These are phyloP conservation scores for Vipera ursinii DNA, from an alignment of 2,797 vertebrate genomes.

Conservation along the genomic window DNA sequence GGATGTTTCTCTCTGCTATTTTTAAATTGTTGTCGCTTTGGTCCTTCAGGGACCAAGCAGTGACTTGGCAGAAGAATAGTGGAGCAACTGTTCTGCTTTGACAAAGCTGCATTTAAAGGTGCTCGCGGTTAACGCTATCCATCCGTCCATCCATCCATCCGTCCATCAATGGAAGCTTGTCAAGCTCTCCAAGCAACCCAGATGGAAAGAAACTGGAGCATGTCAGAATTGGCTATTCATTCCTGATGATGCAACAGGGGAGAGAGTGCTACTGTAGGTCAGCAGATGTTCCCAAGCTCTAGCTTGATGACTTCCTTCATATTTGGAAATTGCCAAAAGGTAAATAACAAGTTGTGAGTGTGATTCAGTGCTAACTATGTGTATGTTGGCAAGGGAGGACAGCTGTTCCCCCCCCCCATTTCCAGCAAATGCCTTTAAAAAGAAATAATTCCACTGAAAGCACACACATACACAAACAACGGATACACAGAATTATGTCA, in stretches of 20 bases:
- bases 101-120: background rate
- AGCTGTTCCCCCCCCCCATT: background rate
- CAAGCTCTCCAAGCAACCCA: slow-evolving; percentile 5
- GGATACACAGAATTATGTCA: background rate
- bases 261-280: background rate
- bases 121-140: background rate
- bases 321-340: background rate
- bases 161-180: background rate
- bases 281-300: slow-evolving; percentile 21
- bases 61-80: background rate
- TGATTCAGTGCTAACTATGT: background rate
- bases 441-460: background rate
- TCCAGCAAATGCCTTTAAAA: accelerated
- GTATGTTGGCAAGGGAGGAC: background rate
- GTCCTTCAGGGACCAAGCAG: background rate
- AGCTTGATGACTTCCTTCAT: slow-evolving; percentile 9
- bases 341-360: background rate
- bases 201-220: slow-evolving; percentile 12
- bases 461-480: background rate
- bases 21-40: background rate
- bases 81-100: background rate
- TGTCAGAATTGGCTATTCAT: slow-evolving; percentile 20
- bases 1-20: background rate
- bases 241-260: background rate
- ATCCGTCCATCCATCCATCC: background rate